phyloP scores from a whole-genome alignment of 2,888 invertebrate genomes.

The Zaprionus obscuricornis region DNA sequence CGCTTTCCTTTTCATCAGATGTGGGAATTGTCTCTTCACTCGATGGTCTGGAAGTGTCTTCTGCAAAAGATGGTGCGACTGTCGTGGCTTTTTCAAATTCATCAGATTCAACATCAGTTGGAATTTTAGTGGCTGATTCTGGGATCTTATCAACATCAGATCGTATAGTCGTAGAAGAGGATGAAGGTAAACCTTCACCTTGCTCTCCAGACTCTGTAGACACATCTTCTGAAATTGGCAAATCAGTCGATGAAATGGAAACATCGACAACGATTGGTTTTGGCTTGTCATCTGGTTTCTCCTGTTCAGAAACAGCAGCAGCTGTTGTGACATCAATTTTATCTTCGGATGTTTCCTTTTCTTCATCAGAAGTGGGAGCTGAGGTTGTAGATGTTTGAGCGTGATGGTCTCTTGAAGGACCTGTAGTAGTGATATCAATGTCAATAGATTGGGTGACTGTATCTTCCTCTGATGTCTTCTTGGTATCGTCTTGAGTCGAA shows the following conservation, averaged over 20 bases:
- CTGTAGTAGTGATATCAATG: constrained; percentile 30
- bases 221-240: constrained; percentile 27
- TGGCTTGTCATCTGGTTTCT: constrained; percentile 15
- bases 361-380: constrained; percentile 26
- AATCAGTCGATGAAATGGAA: constrained; percentile 27
- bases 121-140: constrained; percentile 32
- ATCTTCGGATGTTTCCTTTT: constrained; percentile 25
- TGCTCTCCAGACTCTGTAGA: constrained; percentile 50
- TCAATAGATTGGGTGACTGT: constrained; percentile 20
- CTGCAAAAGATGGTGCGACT: constrained; percentile 28
- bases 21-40: constrained; percentile 33
- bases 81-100: constrained; percentile 42
- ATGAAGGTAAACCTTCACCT: constrained; percentile 33
- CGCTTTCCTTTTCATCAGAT: constrained; percentile 30
- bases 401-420: constrained; percentile 6
- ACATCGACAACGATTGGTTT: constrained; percentile 26
- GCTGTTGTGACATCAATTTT: constrained; percentile 27
- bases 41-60: constrained; percentile 21
- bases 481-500: constrained; percentile 25
- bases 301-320: constrained; percentile 21
- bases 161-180: constrained; percentile 34
- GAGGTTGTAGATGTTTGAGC: constrained; percentile 14
- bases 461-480: constrained; percentile 29
- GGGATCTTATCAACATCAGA: constrained; percentile 34
- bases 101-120: constrained; percentile 27